A percentile compares a stretch with the other conserved stretches of the same genome.
Evolutionary conservation across 2,797 vertebrate genomes (phyloP).

Genomic region (Notamacropus eugenii): DNA sequence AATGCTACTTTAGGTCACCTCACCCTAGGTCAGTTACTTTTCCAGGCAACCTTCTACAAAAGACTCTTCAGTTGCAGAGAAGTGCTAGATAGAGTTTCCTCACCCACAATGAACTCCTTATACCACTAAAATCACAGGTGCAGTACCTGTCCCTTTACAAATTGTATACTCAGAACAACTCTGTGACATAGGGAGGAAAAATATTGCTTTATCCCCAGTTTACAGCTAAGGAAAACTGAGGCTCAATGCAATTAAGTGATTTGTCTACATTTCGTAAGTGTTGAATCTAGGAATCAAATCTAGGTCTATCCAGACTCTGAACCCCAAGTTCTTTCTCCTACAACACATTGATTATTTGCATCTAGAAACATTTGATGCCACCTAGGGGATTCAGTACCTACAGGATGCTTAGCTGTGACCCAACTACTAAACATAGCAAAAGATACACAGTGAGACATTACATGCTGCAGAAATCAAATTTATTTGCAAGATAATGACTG

Average conservation of each 20-base stretch:
- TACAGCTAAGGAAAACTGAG: not conserved
- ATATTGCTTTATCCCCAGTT: not conserved
- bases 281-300: not conserved
- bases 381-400: not conserved
- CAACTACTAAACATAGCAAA: not conserved
- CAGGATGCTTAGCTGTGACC: not conserved
- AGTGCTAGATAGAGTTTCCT: not conserved
- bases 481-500: not conserved
- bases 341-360: not conserved
- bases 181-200: not conserved
- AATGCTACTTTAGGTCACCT: not conserved
- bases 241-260: not conserved
- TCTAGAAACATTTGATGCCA: not conserved
- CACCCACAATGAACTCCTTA: not conserved
- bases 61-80: not conserved
- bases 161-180: not conserved
- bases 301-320: not conserved
- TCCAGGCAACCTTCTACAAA: not conserved
- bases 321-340: not conserved
- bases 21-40: not conserved
- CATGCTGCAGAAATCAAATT: conserved; percentile 13
- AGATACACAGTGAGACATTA: not conserved
- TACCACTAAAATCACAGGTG: not conserved
- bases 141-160: not conserved
- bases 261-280: not conserved